Evolutionary conservation across 2,113 vertebrate genomes (phyloP).

Genomic region (Synodontis membranacea): DNA sequence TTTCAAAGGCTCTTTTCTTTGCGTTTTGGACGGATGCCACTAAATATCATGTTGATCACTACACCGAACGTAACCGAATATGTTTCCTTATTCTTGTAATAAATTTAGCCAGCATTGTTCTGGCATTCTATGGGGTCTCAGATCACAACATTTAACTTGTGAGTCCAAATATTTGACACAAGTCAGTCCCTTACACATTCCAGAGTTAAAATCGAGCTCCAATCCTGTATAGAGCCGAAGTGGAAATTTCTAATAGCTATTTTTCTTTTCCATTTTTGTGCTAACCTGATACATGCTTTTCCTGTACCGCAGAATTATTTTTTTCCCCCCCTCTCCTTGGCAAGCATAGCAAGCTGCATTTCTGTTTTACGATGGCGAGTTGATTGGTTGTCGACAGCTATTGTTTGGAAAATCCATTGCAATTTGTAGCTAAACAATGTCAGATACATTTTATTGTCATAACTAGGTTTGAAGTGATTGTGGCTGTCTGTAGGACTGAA

Average conservation of each 20-base stretch:
- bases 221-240: no score
- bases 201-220: not conserved
- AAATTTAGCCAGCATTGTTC: not conserved
- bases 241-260: not conserved
- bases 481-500: conserved; percentile 12
- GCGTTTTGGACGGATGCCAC: not conserved
- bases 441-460: not conserved
- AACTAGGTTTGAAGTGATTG: conserved; percentile 30
- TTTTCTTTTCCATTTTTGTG: not conserved
- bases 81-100: not conserved
- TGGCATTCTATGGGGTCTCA: not conserved
- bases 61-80: not conserved
- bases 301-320: not conserved
- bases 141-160: not conserved
- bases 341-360: not conserved
- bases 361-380: no score
- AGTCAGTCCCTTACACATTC: not conserved
- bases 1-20: not conserved
- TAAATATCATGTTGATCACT: not conserved
- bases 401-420: conserved; percentile 24
- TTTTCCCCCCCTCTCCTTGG: not conserved
- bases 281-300: not conserved
- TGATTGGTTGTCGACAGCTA: conserved; percentile 29
- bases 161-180: not conserved
- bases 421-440: conserved; percentile 17